Base-by-base conservation (phyloP, 2,888 invertebrate species). In the Watsonalla binaria region DNA sequence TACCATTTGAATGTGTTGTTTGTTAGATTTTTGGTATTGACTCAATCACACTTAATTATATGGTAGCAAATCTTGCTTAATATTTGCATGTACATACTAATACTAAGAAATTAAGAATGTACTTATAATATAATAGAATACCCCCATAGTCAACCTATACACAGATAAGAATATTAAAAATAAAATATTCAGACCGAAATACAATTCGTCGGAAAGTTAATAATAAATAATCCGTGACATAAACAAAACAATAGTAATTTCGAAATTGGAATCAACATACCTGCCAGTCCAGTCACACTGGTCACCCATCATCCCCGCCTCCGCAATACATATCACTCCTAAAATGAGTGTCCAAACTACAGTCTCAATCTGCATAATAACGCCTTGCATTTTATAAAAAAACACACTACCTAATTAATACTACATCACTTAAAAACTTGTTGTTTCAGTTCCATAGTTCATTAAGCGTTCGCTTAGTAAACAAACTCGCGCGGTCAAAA, bases 211-310 rank as follows among this genome's bases (percentile, higher is more conserved):
- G 14, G 14, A 50, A 9, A 37, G n/a, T 34, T 24, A 39, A 51
- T 15, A 45, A 48, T 33, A 49, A 52, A 50, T n/a, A 37, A 46
- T 46, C 34, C 46, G 51, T 14, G 13, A 47, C 54, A 54, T 54
- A 65, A 65, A 58, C 56, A 64, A 67, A 66, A 74, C 66, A 74
- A 69, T 68, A 66, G 64, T 70, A 57, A 57, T 68, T 72, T 70
- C 62, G 52, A 69, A 54, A 24, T 24, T 24, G 24, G 24, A 24
- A 72, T 74, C 66, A 68, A 71, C 87, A 86, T 90, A 94, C 94
- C 93, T 94, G 90, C 93, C 93, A 70, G 92, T 92, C 94, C 94
- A 94, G 85, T 94, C 93, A 83, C 94, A 94, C 77, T 93, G 93
- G 76, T 94, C 93, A 70, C 93, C 93, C 82, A 93, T 92, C 75